Percentiles rank a stretch among this genome's conserved stretches.
phyloP scores from a whole-genome alignment of 2,113 vertebrate genomes.

The Lycaon pictus region DNA sequence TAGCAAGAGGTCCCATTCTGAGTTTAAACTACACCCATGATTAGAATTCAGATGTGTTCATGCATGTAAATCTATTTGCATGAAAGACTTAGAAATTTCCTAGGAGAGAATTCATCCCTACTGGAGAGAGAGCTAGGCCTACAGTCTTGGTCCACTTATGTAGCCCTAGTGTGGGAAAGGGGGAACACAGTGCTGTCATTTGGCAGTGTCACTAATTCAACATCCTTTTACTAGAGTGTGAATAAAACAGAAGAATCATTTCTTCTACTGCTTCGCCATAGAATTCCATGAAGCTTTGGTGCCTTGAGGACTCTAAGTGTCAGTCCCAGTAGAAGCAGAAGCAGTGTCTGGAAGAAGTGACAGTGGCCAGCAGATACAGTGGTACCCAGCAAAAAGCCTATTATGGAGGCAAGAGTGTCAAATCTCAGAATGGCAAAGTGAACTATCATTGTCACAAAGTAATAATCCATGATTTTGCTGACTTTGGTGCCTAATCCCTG shows the following conservation, averaged over 20 bases:
- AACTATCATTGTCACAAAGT: not conserved
- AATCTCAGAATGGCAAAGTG: slow-evolving; percentile 8
- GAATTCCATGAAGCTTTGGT: not conserved
- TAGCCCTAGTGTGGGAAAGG: not conserved
- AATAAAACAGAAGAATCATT: slow-evolving; percentile 20
- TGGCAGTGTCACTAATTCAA: not conserved
- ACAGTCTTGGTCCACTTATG: not conserved
- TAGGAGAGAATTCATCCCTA: not conserved
- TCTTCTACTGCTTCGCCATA: not conserved
- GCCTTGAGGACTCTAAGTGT: not conserved
- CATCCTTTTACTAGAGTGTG: not conserved
- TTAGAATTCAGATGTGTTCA: not conserved
- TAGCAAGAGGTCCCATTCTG: not conserved
- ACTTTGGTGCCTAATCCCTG: not conserved
- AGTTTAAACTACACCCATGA: not conserved
- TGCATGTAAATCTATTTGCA: not conserved
- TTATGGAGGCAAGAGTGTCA: not conserved
- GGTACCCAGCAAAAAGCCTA: not conserved
- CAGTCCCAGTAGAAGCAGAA: not conserved
- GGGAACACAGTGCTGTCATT: not conserved
- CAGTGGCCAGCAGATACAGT: not conserved
- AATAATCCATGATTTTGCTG: slow-evolving; percentile 1
- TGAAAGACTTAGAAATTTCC: not conserved
- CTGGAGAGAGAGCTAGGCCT: not conserved
- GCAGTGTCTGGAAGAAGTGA: not conserved